Percentiles rank a stretch among this genome's conserved stretches.
Conservation (phyloP, 64 coral and sea anemone species). For the Trachythela sp. region DNA sequence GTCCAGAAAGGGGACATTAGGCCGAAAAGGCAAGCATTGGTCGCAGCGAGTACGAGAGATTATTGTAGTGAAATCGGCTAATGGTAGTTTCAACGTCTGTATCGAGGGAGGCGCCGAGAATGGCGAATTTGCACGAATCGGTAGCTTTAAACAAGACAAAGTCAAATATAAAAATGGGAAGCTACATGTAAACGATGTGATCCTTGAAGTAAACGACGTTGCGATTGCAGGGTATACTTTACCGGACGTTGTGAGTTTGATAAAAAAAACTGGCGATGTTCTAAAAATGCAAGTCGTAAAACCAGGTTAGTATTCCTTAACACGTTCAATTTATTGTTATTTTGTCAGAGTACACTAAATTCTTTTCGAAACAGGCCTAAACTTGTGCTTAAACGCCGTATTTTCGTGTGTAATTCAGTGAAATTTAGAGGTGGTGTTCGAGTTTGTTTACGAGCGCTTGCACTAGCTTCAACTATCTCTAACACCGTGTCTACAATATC, state of each 20-base stretch:
- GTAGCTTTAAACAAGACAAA: conserved; percentile 22
- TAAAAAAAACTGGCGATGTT: conserved; percentile 3
- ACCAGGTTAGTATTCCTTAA: background rate
- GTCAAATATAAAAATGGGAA: conserved; percentile 1
- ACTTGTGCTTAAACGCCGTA: background rate
- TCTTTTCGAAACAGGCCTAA: background rate
- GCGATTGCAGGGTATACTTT: conserved; percentile 15
- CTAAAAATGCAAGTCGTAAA: conserved; percentile 2
- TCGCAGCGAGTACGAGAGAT: background rate
- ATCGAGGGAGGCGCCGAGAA: conserved; percentile 21
- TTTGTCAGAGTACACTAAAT: background rate
- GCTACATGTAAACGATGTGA: background rate
- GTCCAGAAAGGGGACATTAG: conserved; percentile 6
- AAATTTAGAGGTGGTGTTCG: background rate
- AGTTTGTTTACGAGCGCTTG: background rate
- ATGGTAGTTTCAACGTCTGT: conserved; percentile 27
- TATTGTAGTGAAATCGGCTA: background rate
- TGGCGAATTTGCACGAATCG: background rate
- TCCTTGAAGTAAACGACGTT: background rate
- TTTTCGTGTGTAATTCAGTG: background rate
- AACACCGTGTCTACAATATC: background rate
- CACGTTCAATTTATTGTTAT: background rate
- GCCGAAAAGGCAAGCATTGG: conserved; percentile 23
- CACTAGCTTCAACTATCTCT: background rate
- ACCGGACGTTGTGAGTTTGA: background rate